Conservation (phyloP, 2,113 vertebrate genomes). For the Bos indicus region DNA sequence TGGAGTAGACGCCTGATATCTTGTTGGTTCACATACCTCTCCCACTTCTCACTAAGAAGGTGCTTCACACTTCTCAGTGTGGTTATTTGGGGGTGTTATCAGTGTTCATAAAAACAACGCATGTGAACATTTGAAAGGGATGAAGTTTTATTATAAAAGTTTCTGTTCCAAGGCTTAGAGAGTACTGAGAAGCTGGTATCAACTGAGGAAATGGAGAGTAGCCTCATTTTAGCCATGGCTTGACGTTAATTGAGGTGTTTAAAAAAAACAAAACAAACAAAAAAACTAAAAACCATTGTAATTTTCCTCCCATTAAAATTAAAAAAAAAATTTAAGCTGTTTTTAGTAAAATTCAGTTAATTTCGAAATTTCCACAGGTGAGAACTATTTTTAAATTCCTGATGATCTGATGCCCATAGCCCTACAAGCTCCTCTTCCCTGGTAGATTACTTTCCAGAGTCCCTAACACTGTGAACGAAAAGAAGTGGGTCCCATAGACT, state of each 20-base stretch:
- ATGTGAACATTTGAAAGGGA: background rate
- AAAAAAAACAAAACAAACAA: background rate
- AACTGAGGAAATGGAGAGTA: background rate
- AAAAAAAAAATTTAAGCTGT: accelerated
- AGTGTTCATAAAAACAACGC: background rate
- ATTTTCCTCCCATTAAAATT: background rate
- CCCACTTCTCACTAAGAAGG: background rate
- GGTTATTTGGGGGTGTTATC: background rate
- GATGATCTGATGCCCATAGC: background rate
- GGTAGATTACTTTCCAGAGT: background rate
- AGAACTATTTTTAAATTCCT: background rate
- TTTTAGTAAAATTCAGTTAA: background rate
- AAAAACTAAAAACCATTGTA: background rate
- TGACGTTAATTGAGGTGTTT: background rate
- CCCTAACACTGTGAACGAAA: accelerated
- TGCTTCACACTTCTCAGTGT: background rate
- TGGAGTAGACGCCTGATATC: background rate
- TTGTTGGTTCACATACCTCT: background rate
- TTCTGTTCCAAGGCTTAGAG: background rate
- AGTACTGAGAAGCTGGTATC: background rate
- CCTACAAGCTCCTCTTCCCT: too few species aligned
- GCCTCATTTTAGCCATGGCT: background rate
- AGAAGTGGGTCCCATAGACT: background rate
- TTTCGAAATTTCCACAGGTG: background rate
- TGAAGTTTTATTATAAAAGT: background rate